Conservation (phyloP, 2,888 invertebrate species). For the Ochlodes sylvanus region DNA sequence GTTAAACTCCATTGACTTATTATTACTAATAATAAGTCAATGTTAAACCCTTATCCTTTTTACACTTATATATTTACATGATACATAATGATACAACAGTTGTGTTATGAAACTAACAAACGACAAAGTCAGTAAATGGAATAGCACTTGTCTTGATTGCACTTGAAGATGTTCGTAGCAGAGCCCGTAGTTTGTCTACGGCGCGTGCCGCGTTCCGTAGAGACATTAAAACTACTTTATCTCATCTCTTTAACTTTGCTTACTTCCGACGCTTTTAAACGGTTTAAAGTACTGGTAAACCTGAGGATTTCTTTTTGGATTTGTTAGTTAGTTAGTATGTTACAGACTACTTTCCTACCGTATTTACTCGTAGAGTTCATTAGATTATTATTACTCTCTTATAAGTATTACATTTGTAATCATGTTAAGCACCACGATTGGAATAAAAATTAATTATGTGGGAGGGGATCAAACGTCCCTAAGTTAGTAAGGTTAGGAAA, state of each 20-base stretch:
- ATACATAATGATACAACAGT: not conserved
- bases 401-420: too few species aligned
- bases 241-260: slow-evolving; percentile 16
- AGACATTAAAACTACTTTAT: slow-evolving; percentile 22
- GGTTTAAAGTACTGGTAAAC: not conserved
- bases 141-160: slow-evolving; percentile 18
- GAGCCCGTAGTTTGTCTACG: slow-evolving; percentile 26
- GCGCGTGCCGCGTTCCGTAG: slow-evolving; percentile 14
- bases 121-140: slow-evolving; percentile 11
- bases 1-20: too few species aligned
- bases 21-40: too few species aligned
- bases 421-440: too few species aligned
- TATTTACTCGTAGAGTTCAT: too few species aligned
- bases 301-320: not conserved
- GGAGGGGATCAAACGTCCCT: too few species aligned
- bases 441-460: too few species aligned
- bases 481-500: too few species aligned
- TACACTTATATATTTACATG: too few species aligned
- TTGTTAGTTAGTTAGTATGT: not conserved
- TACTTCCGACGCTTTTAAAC: slow-evolving; percentile 5
- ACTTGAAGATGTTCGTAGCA: slow-evolving; percentile 25
- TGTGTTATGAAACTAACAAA: not conserved
- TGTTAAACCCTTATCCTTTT: too few species aligned
- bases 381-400: too few species aligned
- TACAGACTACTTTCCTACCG: too few species aligned